Conservation (phyloP, 2,888 invertebrate species). For the Dioctria linearis region DNA sequence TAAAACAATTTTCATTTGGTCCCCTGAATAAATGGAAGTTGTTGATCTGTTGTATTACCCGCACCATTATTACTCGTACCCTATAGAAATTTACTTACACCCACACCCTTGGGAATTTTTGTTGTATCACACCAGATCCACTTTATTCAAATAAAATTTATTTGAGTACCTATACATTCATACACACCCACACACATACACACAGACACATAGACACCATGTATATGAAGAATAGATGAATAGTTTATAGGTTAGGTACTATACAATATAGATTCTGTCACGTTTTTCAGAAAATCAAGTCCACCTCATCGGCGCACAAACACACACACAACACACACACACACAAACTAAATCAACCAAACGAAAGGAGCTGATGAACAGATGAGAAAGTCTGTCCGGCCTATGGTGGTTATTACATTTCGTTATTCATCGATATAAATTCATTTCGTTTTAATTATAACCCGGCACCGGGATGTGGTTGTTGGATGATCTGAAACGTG, state of each 20-base stretch:
- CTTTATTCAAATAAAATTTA: conserved; percentile 18
- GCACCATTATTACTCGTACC: conserved; percentile 10
- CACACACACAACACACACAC: too few species aligned
- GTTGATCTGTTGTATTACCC: conserved; percentile 35
- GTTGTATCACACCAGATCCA: background rate
- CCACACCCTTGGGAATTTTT: background rate
- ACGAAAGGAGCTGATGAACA: too few species aligned
- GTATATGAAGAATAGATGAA: too few species aligned
- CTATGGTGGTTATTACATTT: conserved; percentile 37
- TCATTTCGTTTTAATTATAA: conserved; percentile 51
- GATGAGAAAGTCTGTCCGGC: too few species aligned
- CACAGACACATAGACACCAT: too few species aligned
- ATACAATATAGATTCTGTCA: too few species aligned
- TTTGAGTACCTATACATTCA: background rate
- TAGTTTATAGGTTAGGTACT: too few species aligned
- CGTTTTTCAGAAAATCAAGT: background rate
- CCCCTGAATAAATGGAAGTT: conserved; percentile 40
- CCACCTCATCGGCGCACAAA: background rate
- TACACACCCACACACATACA: background rate
- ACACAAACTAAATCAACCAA: too few species aligned
- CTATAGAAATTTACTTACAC: background rate
- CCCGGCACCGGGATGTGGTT: background rate
- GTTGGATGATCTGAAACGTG: conserved; percentile 24
- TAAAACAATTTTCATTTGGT: conserved; percentile 49
- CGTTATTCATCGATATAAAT: conserved; percentile 50